A percentile compares a stretch with the other conserved stretches of the same genome.
Conservation (phyloP, 2,888 invertebrate species). For the Nemapogon koenigi region DNA sequence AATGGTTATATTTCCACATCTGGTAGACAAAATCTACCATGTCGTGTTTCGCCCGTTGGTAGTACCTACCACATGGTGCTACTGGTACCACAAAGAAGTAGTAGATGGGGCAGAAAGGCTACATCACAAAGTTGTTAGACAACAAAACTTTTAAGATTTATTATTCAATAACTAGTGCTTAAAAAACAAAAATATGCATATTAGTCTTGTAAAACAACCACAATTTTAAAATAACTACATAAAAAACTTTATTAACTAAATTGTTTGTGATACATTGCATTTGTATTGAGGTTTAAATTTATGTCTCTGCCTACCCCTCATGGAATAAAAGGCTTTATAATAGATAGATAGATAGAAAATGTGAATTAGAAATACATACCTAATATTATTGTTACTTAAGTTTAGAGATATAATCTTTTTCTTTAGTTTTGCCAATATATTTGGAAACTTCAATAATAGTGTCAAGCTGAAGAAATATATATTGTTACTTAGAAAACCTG, state of each 20-base stretch:
- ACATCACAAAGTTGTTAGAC: too few species aligned
- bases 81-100: too few species aligned
- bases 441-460: conserved; percentile 38
- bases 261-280: conserved; percentile 46
- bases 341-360: neutral
- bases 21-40: too few species aligned
- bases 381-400: conserved; percentile 42
- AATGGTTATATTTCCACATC: too few species aligned
- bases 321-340: neutral
- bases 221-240: conserved; percentile 38
- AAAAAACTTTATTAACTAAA: conserved; percentile 48
- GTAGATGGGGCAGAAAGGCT: too few species aligned
- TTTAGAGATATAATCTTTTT: conserved; percentile 41
- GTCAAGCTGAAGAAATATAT: conserved; percentile 40
- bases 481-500: conserved; percentile 39
- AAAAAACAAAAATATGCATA: too few species aligned
- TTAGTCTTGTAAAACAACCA: too few species aligned
- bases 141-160: too few species aligned
- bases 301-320: too few species aligned
- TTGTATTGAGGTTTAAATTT: conserved; percentile 28
- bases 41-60: too few species aligned
- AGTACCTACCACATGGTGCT: too few species aligned
- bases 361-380: conserved; percentile 22
- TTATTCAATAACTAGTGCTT: too few species aligned
- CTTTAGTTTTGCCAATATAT: conserved; percentile 49